phyloP scores from a whole-genome alignment of 2,888 invertebrate genomes.

The Azorinus chamasolen region DNA sequence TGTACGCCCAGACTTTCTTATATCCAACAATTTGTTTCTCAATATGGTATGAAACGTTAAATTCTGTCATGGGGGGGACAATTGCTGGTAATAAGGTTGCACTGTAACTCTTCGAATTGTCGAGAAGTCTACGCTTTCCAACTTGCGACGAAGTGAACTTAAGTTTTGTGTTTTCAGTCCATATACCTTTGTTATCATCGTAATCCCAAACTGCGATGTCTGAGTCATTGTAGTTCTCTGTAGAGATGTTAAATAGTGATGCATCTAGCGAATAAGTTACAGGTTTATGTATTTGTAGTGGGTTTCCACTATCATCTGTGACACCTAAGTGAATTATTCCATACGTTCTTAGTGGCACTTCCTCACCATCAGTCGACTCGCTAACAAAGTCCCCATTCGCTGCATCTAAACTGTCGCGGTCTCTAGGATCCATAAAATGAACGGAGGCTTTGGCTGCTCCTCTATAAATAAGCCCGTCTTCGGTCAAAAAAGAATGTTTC shows the following conservation, averaged over 20 bases:
- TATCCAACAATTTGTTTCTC: not conserved
- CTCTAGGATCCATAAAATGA: conserved; percentile 35
- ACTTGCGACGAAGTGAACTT: not conserved
- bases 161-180: conserved; percentile 23
- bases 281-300: conserved; percentile 19
- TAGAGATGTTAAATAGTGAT: conserved; percentile 15
- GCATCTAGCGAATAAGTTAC: conserved; percentile 16
- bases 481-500: conserved; percentile 12
- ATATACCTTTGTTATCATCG: conserved; percentile 38
- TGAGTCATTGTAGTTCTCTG: conserved; percentile 29
- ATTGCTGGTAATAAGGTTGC: not conserved
- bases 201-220: conserved; percentile 25
- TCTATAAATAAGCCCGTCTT: conserved; percentile 19
- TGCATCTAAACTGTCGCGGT: conserved; percentile 23
- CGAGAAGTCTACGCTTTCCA: conserved; percentile 14
- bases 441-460: conserved; percentile 24
- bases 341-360: conserved; percentile 21
- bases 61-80: no score
- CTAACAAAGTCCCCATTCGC: conserved; percentile 37
- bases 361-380: conserved; percentile 14
- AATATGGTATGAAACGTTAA: not conserved
- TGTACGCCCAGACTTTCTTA: not conserved
- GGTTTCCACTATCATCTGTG: conserved; percentile 10
- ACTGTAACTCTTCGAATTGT: not conserved
- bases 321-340: conserved; percentile 23